Evolutionary conservation across 2,113 vertebrate species (phyloP).

Genomic region (Heterotis niloticus): DNA sequence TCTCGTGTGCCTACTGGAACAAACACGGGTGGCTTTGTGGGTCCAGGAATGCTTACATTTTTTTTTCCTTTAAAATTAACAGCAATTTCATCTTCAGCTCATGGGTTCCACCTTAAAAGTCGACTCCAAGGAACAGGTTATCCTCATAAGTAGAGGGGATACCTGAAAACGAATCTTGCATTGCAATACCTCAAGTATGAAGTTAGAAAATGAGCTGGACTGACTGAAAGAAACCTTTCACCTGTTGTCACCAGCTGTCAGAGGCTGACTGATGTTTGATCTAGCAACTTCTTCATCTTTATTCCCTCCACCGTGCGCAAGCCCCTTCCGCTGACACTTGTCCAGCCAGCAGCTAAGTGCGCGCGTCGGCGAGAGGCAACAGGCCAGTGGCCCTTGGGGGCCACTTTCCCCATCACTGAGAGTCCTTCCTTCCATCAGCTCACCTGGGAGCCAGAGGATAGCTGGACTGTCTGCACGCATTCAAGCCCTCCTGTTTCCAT

Average conservation of each 20-base stretch:
- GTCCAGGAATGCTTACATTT: no score
- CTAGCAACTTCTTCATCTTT: neutral
- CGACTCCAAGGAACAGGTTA: no score
- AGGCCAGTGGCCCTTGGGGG: neutral
- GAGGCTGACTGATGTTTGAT: neutral
- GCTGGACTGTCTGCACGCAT: constrained; percentile 48
- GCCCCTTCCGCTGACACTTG: neutral
- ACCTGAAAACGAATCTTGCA: no score
- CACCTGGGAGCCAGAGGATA: constrained; percentile 58
- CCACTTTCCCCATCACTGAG: neutral
- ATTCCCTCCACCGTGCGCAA: neutral
- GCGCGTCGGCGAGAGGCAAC: neutral
- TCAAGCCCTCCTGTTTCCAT: constrained; percentile 66
- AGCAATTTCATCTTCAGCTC: no score
- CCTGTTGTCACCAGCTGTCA: neutral
- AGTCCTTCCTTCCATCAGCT: constrained; percentile 46
- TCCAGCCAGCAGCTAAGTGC: neutral
- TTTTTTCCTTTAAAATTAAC: no score
- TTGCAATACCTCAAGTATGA: no score
- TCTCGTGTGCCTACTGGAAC: no score
- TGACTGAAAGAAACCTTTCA: neutral
- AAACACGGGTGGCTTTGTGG: no score
- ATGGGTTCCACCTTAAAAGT: no score
- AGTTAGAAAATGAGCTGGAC: neutral
- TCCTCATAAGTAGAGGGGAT: no score